These are phyloP conservation scores for Norana najaformis DNA, from an alignment of 2,888 invertebrate genomes.

Conservation along the genomic window DNA sequence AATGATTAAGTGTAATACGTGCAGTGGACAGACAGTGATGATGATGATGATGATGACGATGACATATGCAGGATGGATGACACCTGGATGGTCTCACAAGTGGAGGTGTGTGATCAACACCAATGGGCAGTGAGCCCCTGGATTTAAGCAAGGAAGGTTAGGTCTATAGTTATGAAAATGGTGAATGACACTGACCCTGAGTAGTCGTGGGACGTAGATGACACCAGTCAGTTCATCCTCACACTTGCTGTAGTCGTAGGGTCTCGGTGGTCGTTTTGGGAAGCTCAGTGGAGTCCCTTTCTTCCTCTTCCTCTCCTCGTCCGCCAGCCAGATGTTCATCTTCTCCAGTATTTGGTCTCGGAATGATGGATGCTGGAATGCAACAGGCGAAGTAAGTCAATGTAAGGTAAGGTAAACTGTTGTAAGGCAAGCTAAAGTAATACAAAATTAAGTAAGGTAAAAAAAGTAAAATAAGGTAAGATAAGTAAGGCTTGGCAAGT, in stretches of 20 bases:
- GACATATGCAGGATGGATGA: neutral
- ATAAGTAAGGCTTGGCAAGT: too few species aligned
- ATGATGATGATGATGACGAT: neutral
- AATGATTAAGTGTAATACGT: too few species aligned
- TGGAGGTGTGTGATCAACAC: neutral
- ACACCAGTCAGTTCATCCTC: conserved; percentile 16
- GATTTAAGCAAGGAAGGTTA: neutral
- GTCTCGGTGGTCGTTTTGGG: conserved; percentile 31
- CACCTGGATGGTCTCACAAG: neutral
- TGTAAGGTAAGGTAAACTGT: neutral
- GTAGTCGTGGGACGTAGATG: conserved; percentile 18
- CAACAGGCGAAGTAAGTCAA: neutral
- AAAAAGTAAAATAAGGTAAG: too few species aligned
- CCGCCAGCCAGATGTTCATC: neutral
- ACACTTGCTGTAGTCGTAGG: conserved; percentile 34
- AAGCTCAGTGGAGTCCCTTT: neutral
- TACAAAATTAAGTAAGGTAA: neutral
- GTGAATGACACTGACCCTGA: neutral
- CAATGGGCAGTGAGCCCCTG: neutral
- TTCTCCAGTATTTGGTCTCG: conserved; percentile 17
- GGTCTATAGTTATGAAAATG: neutral
- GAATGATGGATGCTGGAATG: neutral
- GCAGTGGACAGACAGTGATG: neutral
- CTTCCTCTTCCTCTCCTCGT: neutral
- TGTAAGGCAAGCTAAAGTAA: too few species aligned